Base-by-base conservation (phyloP, 2,888 invertebrate species). In the Trichopoda pennipes region DNA sequence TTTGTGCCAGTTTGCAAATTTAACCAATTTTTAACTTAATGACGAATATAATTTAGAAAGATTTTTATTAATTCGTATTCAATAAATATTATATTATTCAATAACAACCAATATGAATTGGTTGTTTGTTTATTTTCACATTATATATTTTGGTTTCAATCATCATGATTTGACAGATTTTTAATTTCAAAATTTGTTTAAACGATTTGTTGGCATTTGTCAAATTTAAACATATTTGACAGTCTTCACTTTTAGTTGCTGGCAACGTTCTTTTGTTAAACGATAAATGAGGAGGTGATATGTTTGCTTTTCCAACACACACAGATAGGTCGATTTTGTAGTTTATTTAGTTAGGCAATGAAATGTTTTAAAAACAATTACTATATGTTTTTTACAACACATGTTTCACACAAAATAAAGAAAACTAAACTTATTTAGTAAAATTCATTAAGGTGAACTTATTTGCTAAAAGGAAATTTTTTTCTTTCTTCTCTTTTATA, bases 191-290 rank as follows among this genome's bases (percentile, higher is more conserved):
- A 77, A 77, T 76, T 68, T 75, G 75, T 70, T 68, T 72, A 63
- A 74, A 44, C 60, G 51, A 82, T 75, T 84, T 83, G 78, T 80
- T 79, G 83, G 78, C 55, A 75, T 77, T 75, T 84, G 75, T 84
- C 78, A 82, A 76, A 74, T 61, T 70, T 78, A 75, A 84, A 72
- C 75, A 75, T 72, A 78, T 78, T 61, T 74, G 77, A 70, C 73
- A 68, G 44, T 73, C 73, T 66, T 14, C 7, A 35, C 64, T 23
- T 75, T 47, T 32, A 32, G 21, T 7, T 56, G 63, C 10, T 19
- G 21, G 19, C 12, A 44, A 38, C 12, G 42, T 35, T 35, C 7
- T 10, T 44, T 6, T 44, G 1, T 14, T 35, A 3, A 16, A 53
- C 47, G 21, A 58, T 32, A 60, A 72, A 60, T 42, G 42, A 16